Conservation (phyloP, 2,888 invertebrate genomes). For the Drosophila yooni region DNA sequence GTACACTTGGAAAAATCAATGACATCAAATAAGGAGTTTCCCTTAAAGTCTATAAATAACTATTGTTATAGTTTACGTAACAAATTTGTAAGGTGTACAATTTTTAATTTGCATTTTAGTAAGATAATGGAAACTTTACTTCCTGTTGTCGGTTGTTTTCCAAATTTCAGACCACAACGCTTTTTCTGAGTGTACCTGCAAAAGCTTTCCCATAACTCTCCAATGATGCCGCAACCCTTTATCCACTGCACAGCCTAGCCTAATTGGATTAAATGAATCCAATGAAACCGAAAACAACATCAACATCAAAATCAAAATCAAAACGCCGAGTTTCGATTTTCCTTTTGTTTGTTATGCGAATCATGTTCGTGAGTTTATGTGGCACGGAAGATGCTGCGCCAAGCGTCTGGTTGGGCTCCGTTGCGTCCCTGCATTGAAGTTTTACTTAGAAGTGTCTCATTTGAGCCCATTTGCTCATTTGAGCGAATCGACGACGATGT, state of each 20-base stretch:
- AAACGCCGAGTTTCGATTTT: constrained; percentile 29
- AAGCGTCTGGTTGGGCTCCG: constrained; percentile 16
- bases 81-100: neutral
- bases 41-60: no score
- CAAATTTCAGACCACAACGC: accelerated
- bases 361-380: constrained; percentile 67
- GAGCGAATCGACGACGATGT: constrained; percentile 67
- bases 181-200: constrained; percentile 9
- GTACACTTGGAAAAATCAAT: neutral
- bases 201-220: constrained; percentile 74
- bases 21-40: neutral
- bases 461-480: constrained; percentile 65
- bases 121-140: neutral
- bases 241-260: constrained; percentile 55
- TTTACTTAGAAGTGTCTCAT: constrained; percentile 70
- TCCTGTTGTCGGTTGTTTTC: neutral
- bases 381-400: constrained; percentile 18
- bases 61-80: neutral
- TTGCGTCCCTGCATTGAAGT: constrained; percentile 24
- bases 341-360: constrained; percentile 55
- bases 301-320: constrained; percentile 59
- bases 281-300: constrained; percentile 75
- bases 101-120: neutral
- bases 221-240: constrained; percentile 34
- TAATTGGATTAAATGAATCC: constrained; percentile 76